Evolutionary conservation across 2,113 vertebrate species (phyloP), one percentile per base, ranked within the genome.

Genomic region (Phodopus roborovskii): DNA sequence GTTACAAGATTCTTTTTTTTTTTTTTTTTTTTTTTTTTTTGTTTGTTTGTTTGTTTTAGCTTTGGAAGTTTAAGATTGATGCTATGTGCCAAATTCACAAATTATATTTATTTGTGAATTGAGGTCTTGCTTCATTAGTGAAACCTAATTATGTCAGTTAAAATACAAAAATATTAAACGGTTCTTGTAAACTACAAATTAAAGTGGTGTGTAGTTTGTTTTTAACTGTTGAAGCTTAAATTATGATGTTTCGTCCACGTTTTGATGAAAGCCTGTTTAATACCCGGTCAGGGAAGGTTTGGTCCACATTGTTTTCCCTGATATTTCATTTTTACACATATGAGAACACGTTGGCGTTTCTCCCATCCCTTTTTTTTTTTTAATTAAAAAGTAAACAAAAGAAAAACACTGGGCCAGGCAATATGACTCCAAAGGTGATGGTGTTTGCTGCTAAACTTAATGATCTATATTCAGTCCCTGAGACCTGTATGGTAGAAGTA

Each of bases 211-310:
- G 10, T 91, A 70, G n/a, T 45, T 83, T 68, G 71, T 53, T 83
- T 24, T n/a, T 88, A 78, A 74, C 93, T 93, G 15, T 70, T 81
- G 68, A 91, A 90, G 7, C 74, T 95, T 93, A 87, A 97, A 81
- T 94, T 85, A 71, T 83, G 16, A 68, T 66, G 6, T 8, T 68
- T 90, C 20, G 17, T 91, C 48, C 91, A 79, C 91, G 64, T 90
- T 92, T 96, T 95, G 90, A 82, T 39, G 71, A 24, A 95, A 92
- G 90, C 10, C 11, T 92, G 26, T 79, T 85, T 81, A 85, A 66
- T 81, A 12, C 50, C 22, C 20, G n/a, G 0, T 90, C 85, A 60
- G 12, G 22, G 45, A 90, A 82, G 60, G 70, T 36, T 48, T 13
- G 33, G 16, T 64, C 82, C 74, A 79, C 19, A 64, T 5, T 82